Conservation (phyloP, 2,888 invertebrate species). For the Ormyrus pomaceus region DNA sequence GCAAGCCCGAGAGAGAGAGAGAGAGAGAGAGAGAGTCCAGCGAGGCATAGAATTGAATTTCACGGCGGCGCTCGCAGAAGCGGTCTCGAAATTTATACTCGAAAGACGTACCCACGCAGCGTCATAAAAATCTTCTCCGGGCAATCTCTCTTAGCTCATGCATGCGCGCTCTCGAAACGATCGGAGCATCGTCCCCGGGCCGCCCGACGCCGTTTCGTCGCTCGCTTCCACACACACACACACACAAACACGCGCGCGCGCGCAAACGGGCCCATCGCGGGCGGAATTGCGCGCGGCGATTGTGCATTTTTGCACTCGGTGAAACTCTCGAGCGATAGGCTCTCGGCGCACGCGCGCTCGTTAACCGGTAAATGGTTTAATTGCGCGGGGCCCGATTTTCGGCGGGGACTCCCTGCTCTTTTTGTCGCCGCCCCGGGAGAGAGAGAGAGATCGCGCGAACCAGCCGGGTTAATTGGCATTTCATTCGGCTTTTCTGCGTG, state of each 20-base stretch:
- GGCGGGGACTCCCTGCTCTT: background rate
- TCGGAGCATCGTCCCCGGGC: constrained; percentile 1
- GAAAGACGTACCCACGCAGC: constrained; percentile 3
- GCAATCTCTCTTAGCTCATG: background rate
- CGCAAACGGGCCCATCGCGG: background rate
- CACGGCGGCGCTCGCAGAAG: no score
- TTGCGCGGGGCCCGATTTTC: constrained; percentile 20
- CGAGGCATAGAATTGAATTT: no score
- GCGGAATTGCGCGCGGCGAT: constrained; percentile 30
- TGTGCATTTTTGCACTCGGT: background rate
- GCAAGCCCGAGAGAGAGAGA: no score
- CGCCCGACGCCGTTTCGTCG: background rate
- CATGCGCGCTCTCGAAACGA: constrained; percentile 1
- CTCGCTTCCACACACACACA: constrained; percentile 3
- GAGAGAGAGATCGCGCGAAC: background rate
- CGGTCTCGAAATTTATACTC: constrained; percentile 16
- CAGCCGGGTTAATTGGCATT: constrained; percentile 30
- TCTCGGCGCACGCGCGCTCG: background rate
- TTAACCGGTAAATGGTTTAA: constrained; percentile 30
- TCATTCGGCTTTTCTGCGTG: constrained; percentile 27
- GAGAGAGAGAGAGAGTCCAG: no score
- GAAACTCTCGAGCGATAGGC: constrained; percentile 4
- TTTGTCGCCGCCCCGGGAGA: background rate
- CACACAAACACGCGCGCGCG: background rate
- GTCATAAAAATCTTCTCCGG: constrained; percentile 31